Conservation (phyloP, 2,113 vertebrate genomes). For the Etheostoma cragini region DNA sequence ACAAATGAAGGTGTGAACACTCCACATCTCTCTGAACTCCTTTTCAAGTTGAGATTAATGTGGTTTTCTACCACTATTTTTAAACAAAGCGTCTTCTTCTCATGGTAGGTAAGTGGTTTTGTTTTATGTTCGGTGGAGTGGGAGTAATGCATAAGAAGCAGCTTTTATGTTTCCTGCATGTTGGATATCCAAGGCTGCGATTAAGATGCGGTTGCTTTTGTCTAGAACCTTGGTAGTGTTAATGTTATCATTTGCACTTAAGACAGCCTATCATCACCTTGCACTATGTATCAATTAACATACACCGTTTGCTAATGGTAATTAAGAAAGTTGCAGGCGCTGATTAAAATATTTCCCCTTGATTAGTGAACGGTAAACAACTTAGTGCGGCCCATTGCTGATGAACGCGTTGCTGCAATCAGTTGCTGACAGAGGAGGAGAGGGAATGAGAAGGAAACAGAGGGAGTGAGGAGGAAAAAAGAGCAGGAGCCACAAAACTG, state of each 20-base stretch:
- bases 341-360: conserved; percentile 90
- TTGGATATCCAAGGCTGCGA: conserved; percentile 56
- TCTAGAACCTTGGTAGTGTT: conserved; percentile 60
- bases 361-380: conserved; percentile 86
- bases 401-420: conserved; percentile 81
- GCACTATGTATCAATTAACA: conserved; percentile 86
- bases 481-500: conserved; percentile 69
- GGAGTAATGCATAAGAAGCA: conserved; percentile 53
- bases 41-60: conserved; percentile 31
- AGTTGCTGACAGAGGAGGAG: conserved; percentile 69
- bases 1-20: conserved; percentile 7
- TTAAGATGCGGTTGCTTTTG: conserved; percentile 66
- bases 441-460: conserved; percentile 33
- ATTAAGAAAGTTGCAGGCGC: conserved; percentile 85
- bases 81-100: conserved; percentile 42
- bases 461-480: conserved; percentile 15
- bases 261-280: conserved; percentile 80
- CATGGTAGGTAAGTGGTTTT: conserved; percentile 17
- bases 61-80: conserved; percentile 26
- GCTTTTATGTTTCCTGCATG: conserved; percentile 52
- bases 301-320: conserved; percentile 81
- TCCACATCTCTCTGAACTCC: conserved; percentile 10
- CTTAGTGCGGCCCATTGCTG: conserved; percentile 80
- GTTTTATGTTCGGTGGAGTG: conserved; percentile 26
- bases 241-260: conserved; percentile 74